These are phyloP conservation scores for Caenorhabditis sinica DNA, from an alignment of 2,888 invertebrate species.

Conservation along the genomic window DNA sequence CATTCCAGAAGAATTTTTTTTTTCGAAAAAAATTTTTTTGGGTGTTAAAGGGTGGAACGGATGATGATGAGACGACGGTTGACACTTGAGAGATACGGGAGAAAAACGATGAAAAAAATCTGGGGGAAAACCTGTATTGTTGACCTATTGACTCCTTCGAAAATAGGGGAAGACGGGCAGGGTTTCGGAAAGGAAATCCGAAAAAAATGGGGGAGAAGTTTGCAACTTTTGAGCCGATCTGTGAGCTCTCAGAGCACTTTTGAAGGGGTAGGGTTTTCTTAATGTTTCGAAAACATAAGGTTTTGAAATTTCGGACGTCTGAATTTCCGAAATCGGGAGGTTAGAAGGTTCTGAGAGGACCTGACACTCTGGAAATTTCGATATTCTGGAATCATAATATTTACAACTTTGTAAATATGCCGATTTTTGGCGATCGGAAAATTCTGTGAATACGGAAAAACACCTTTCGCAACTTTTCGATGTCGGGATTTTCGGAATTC, in stretches of 20 bases:
- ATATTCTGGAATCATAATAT: too few relatives aligned
- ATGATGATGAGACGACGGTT: not conserved
- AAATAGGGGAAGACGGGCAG: not conserved
- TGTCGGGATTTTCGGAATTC: too few relatives aligned
- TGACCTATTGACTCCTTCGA: constrained; percentile 41
- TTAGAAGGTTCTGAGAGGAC: too few relatives aligned
- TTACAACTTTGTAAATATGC: too few relatives aligned
- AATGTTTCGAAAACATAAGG: not conserved
- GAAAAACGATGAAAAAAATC: not conserved
- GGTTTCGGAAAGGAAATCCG: too few relatives aligned
- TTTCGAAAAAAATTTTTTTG: not conserved
- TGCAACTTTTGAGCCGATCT: constrained; percentile 22
- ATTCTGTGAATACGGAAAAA: too few relatives aligned
- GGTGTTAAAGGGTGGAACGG: not conserved
- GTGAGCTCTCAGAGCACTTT: constrained; percentile 1
- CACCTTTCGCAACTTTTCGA: too few relatives aligned
- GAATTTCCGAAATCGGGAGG: too few relatives aligned
- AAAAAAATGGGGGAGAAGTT: too few relatives aligned
- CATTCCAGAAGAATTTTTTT: constrained; percentile 37
- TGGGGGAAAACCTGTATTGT: constrained; percentile 41
- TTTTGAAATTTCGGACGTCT: not conserved
- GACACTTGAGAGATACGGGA: constrained; percentile 28
- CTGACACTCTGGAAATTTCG: too few relatives aligned
- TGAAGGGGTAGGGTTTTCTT: too few relatives aligned
- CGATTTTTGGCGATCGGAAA: too few relatives aligned